Evolutionary conservation across 2,113 vertebrate genomes (phyloP).

Genomic region (Xenotilapia flavipinnis): DNA sequence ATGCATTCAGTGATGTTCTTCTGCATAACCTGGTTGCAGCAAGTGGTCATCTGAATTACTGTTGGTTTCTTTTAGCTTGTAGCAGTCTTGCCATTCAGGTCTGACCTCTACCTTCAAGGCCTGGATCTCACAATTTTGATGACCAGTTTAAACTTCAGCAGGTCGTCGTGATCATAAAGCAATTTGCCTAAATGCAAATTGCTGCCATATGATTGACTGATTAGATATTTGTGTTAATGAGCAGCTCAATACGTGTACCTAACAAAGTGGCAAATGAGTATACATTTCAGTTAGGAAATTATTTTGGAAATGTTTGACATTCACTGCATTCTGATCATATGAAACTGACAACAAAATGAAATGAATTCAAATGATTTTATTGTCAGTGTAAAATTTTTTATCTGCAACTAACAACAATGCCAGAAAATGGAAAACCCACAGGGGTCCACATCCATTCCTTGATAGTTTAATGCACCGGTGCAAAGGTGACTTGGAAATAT

Average conservation of each 20-base stretch:
- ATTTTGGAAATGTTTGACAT: not conserved
- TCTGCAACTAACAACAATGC: not conserved
- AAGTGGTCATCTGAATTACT: not conserved
- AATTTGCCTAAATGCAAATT: not conserved
- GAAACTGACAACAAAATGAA: not conserved
- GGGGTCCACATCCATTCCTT: not conserved
- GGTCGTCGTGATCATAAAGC: not conserved
- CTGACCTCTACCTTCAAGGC: not conserved
- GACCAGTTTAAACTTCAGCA: not conserved
- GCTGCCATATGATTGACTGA: not conserved
- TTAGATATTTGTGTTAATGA: not conserved
- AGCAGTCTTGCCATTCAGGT: not conserved
- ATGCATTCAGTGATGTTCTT: not conserved
- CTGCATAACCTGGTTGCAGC: not conserved
- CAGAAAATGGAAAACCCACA: not conserved
- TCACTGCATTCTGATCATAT: not conserved
- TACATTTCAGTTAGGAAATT: not conserved
- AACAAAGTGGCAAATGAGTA: not conserved
- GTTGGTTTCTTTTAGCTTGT: not conserved
- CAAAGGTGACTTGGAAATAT: not conserved
- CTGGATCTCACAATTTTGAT: not conserved
- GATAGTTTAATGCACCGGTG: not conserved
- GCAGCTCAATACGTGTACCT: not conserved
- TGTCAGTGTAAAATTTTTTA: not conserved
- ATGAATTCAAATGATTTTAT: not conserved